Evolutionary conservation across 2,888 invertebrate species (phyloP).

Genomic region (Pandemis corylana): DNA sequence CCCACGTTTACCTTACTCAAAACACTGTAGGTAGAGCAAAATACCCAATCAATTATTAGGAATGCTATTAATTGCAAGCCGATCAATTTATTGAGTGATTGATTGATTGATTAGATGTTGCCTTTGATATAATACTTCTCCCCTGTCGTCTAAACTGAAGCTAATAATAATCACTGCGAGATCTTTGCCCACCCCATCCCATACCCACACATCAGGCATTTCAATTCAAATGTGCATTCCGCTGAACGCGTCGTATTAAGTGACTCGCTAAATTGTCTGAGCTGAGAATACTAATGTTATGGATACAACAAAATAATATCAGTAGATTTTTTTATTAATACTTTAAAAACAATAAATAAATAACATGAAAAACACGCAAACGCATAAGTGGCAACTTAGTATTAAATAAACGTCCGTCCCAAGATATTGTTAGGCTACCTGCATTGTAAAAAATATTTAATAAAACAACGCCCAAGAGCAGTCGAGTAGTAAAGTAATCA

Average conservation of each 20-base stretch:
- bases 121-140: background rate
- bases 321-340: too few species aligned
- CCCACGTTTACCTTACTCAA: background rate
- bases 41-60: constrained; percentile 4
- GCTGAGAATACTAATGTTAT: background rate
- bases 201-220: constrained; percentile 1
- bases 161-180: constrained; percentile 1
- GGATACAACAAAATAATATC: background rate
- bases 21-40: background rate
- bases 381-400: too few species aligned
- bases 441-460: constrained; percentile 1
- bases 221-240: background rate
- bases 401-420: background rate
- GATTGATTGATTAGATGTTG: constrained; percentile 2
- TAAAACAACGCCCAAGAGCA: constrained; percentile 1
- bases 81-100: constrained; percentile 17
- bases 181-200: background rate
- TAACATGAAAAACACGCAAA: too few species aligned
- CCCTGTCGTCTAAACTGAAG: constrained; percentile 11
- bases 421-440: background rate
- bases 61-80: background rate
- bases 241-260: background rate
- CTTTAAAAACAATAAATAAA: too few species aligned
- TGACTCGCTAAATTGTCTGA: background rate
- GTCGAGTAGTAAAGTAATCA: constrained; percentile 59